Evolutionary conservation across 2,888 invertebrate genomes (phyloP).

Genomic region (Thera obeliscata): DNA sequence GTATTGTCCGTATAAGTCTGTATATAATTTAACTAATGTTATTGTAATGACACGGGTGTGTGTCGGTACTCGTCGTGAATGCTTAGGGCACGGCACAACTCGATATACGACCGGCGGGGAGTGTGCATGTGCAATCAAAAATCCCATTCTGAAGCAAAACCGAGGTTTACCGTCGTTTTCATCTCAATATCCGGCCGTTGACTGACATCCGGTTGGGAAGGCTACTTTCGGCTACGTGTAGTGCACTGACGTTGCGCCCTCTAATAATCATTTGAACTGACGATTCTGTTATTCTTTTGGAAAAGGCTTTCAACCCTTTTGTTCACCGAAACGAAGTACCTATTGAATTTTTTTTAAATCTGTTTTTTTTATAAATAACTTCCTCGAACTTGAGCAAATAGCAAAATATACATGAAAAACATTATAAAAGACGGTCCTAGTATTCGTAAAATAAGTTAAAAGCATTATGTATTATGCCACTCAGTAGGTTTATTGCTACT

Average conservation of each 20-base stretch:
- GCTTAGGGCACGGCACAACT: too few species aligned
- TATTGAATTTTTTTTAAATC: too few species aligned
- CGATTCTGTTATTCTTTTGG: not conserved
- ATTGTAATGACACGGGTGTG: too few species aligned
- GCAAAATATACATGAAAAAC: too few species aligned
- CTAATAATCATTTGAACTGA: not conserved
- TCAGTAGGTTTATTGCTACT: conserved; percentile 35
- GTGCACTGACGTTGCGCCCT: conserved; percentile 6
- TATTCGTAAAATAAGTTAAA: not conserved
- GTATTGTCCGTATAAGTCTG: too few species aligned
- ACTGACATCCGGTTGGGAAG: conserved; percentile 53
- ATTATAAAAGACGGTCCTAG: not conserved
- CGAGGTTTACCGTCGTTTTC: conserved; percentile 67
- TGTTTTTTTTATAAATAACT: too few species aligned
- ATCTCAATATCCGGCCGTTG: conserved; percentile 65
- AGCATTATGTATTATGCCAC: not conserved
- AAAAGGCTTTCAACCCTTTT: not conserved
- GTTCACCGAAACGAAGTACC: too few species aligned
- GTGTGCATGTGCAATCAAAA: conserved; percentile 74
- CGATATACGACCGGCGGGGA: conserved; percentile 11
- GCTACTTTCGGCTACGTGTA: conserved; percentile 10
- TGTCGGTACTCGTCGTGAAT: too few species aligned
- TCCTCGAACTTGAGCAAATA: too few species aligned
- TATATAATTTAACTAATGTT: too few species aligned
- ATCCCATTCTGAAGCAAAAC: conserved; percentile 67